Percentiles rank a stretch among this genome's conserved stretches.
These are phyloP conservation scores for Ammospiza caudacuta DNA, from an alignment of 2,113 vertebrate genomes.

Conservation along the genomic window DNA sequence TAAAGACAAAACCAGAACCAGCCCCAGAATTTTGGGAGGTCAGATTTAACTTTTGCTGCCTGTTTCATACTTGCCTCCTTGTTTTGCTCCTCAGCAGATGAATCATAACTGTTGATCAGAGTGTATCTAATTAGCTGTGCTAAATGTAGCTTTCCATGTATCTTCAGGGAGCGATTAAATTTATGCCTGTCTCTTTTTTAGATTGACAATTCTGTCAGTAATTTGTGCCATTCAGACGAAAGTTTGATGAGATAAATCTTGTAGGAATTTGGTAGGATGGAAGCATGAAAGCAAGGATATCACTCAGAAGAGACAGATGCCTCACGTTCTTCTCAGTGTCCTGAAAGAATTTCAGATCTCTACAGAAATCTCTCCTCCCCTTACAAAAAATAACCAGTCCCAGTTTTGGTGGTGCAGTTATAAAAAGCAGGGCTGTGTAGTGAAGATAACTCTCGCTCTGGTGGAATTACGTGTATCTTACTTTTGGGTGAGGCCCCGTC, in stretches of 20 bases:
- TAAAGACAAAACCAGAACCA: background rate
- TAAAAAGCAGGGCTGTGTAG: background rate
- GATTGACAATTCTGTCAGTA: constrained; percentile 60
- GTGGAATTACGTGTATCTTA: background rate
- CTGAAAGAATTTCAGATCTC: constrained; percentile 25
- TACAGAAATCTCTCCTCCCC: background rate
- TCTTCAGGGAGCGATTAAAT: constrained; percentile 60
- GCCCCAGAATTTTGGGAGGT: background rate
- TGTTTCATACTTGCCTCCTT: constrained; percentile 17
- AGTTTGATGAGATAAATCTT: constrained; percentile 65
- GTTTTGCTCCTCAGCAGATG: constrained; percentile 43
- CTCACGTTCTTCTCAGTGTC: background rate
- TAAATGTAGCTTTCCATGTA: constrained; percentile 53
- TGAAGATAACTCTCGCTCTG: background rate
- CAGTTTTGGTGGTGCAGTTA: background rate
- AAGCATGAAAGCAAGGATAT: constrained; percentile 52
- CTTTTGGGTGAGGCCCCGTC: background rate
- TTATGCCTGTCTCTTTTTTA: constrained; percentile 52
- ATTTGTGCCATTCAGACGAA: constrained; percentile 54
- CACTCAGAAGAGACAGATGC: constrained; percentile 26
- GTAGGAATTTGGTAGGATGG: constrained; percentile 56
- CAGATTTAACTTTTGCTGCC: background rate
- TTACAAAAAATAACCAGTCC: background rate
- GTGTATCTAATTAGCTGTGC: constrained; percentile 57
- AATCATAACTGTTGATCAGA: constrained; percentile 59